Conservation (phyloP, 2,113 vertebrate species). For the Clarias batrachus region DNA sequence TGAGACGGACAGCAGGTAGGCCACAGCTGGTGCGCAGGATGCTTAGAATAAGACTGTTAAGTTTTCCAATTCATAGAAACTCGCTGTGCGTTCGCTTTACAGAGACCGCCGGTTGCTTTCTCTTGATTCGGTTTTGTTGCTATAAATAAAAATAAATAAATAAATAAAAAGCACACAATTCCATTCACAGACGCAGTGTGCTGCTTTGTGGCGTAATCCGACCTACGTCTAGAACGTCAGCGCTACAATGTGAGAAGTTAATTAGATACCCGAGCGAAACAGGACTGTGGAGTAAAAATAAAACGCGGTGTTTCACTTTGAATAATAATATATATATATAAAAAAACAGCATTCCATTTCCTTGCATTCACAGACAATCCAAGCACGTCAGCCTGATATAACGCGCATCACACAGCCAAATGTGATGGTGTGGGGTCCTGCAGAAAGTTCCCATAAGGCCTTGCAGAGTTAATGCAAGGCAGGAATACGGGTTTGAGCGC, state of each 20-base stretch:
- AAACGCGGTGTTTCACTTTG: neutral
- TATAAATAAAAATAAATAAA: neutral
- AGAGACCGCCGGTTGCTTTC: neutral
- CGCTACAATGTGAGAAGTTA: constrained; percentile 2
- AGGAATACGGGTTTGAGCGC: neutral
- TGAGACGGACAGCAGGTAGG: constrained; percentile 15
- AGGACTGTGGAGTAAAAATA: neutral
- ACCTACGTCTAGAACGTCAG: neutral
- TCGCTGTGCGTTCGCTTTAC: neutral
- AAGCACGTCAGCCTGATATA: neutral
- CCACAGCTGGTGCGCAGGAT: constrained; percentile 11
- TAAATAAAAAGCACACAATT: neutral
- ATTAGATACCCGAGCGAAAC: neutral
- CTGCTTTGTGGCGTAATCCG: neutral
- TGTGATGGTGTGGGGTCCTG: neutral
- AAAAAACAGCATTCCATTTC: neutral
- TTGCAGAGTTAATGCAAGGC: neutral
- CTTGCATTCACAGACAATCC: neutral
- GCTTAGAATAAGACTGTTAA: neutral
- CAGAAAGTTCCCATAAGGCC: neutral
- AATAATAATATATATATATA: neutral
- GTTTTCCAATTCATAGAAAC: neutral
- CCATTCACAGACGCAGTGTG: neutral
- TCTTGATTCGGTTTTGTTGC: neutral
- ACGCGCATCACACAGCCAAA: constrained; percentile 23